Base-by-base conservation (phyloP, 2,797 vertebrate genomes). In the Oryzias dopingdopingensis region DNA sequence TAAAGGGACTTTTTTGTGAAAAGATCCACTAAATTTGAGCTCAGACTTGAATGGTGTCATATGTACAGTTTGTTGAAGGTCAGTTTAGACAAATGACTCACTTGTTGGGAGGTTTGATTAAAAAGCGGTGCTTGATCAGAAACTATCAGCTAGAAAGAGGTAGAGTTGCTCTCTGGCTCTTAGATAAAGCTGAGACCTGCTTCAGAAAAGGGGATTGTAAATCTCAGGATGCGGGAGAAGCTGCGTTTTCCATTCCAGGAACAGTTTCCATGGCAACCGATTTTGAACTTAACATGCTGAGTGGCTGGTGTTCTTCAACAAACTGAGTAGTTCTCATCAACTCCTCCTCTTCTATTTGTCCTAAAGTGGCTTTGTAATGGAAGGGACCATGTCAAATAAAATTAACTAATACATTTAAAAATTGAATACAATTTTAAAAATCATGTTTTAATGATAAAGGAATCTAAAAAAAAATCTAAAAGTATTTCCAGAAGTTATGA, bases 161-260 rank as follows among this genome's bases (percentile, higher is more conserved):
- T 18, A 1, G 20, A 10, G 4, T 14, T 32, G 18, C 41, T 22
- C 26, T 37, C 17, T 40, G 49, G 6, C 14, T 23, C 17, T 17
- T 16, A 26, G 18, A 26, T 13, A 55, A 26, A 55, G 23, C 22
- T 17, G 20, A 26, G 10, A 17, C 32, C 42, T 45, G 16, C 16
- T 52, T 18, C 32, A 52, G 49, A 52, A 52, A 47, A 56, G 17
- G 5, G 37, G 17, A 20, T 37, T 18, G n/a, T 46, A 14, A 22
- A 37, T 17, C 43, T 4, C 15, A 8, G 13, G 10, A 41, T n/a
- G 18, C 29, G 3, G n/a, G 6, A 48, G n/a, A 47, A 13, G 4
- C 14, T 46, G 13, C 13, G n/a, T 18, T 46, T 45, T 20, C 37
- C 37, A 16, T 17, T 44, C 42, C 43, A 20, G 6, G 18, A 46